Evolutionary conservation across 1,140 invertebrate species (phyloP), one percentile per base, ranked within the genome.

Genomic region (Lucilia sericata): DNA sequence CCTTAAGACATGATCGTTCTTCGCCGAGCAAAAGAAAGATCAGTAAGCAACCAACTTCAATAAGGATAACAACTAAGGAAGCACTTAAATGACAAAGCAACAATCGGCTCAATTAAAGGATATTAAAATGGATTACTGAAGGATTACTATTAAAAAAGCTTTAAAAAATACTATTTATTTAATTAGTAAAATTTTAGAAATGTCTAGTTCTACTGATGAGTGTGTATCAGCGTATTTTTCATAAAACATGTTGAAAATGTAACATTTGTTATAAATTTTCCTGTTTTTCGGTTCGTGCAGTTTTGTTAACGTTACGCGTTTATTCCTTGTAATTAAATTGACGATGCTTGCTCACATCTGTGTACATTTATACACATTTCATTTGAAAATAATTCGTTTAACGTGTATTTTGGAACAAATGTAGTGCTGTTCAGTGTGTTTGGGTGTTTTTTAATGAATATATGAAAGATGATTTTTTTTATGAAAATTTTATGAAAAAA

Each of bases 341-440:
- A n/a, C n/a, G n/a, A 70, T 70, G 65, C 65, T 70, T 12, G 21
- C n/a, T 17, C 55, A 60, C 55, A 60, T 60, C 55, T 60, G 55
- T 60, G 19, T 21, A 70, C 19, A 70, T 70, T 70, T 21, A 21
- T 9, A 70, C n/a, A 70, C 7, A 10, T 70, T 21, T 70, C 5
- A 70, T 21, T 55, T 12, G n/a, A 60, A 60, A 60, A 60, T 60
- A 60, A n/a, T 19, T 21, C 10, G 65, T 21, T 21, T 21, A 12
- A 14, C 13, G 17, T 7, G 51, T 17, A 55, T 55, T 17, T 55
- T 55, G 9, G 4, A 14, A 42, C 5, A 42, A 42, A 42, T 42
- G 10, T 42, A 10, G 5, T 42, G 42, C 42, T 14, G 49, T 12
- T 5, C 7, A 55, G 51, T 55, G 5, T 21, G 2, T n/a, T 65